phyloP scores from a whole-genome alignment of 2,888 invertebrate genomes.

The Lithophane socia region DNA sequence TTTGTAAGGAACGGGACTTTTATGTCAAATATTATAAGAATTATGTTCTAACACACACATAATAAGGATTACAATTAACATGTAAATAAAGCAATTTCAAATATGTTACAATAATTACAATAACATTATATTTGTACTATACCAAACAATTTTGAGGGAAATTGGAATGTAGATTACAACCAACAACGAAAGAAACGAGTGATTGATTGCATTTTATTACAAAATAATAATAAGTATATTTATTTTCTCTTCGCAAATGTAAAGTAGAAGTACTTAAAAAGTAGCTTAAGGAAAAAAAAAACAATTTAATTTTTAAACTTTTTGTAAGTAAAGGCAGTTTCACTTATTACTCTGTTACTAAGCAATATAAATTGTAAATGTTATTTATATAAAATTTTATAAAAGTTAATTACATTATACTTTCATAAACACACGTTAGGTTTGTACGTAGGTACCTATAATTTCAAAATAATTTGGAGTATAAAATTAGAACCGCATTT shows the following conservation, averaged over 20 bases:
- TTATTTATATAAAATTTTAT: slow-evolving; percentile 23
- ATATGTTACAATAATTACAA: slow-evolving; percentile 13
- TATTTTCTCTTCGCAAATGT: background rate
- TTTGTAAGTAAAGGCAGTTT: slow-evolving; percentile 15
- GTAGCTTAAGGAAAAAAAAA: background rate
- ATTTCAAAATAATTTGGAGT: background rate
- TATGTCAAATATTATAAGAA: slow-evolving; percentile 10
- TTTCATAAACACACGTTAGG: slow-evolving; percentile 2
- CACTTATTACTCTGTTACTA: slow-evolving; percentile 13
- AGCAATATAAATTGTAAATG: slow-evolving; percentile 31
- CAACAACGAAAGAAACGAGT: slow-evolving; percentile 10
- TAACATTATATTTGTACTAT: slow-evolving; percentile 23
- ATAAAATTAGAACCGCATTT: slow-evolving; percentile 27
- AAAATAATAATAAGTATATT: slow-evolving; percentile 4
- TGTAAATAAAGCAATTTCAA: slow-evolving; percentile 32
- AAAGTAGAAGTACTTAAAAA: background rate
- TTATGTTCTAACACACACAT: slow-evolving; percentile 22
- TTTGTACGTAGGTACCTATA: background rate
- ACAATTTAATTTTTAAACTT: background rate
- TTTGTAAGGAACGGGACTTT: background rate
- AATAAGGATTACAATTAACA: slow-evolving; percentile 32
- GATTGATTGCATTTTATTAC: background rate
- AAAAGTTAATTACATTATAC: slow-evolving; percentile 7
- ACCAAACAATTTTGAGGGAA: slow-evolving; percentile 26
- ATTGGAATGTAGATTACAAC: slow-evolving; percentile 48